Evolutionary conservation across 2,113 vertebrate genomes (phyloP), one percentile per base, ranked within the genome.

Genomic region (Drymodes brunneopygia): DNA sequence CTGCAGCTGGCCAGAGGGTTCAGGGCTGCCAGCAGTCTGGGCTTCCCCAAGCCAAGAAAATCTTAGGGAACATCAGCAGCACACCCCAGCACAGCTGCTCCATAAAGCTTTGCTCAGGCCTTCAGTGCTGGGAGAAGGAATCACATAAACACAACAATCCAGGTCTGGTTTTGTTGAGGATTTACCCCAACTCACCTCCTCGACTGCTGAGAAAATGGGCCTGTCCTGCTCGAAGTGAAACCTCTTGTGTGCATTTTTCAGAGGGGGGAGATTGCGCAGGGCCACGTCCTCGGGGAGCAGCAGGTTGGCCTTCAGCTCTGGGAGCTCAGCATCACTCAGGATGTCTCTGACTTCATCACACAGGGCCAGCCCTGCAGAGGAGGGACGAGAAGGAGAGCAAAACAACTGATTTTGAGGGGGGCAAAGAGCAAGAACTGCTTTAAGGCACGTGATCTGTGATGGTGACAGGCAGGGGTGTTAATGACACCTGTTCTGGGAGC

Each of bases 201-300:
- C 99, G 14, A 99, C 44, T 3, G 98, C 77, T 21, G 96, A 98
- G 86, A 99, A 98, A n/a, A 98, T 77, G 8, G 98, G 97, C 36
- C 98, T 94, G 58, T 98, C 98, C 29, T 94, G 96, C 40, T 98
- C 98, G 2, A 99, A 99, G 94, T 99, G 98, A 7, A 99, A 97
- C 90, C 97, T 98, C 65, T 98, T 98, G 97, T 99, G 99, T 4
- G 99, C 98, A 3, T 96, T 97, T 69, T 93, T 98, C 66, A 99
- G 98, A 13, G 99, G 98, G 2, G 99, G 99, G 22, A 99, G 98
- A 95, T 99, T 99, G 25, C 98, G 98, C 60, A 99, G 98, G 9
- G 99, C 98, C 92, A 98, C 94, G 13, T 99, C 99, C 88, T 99
- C 99, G 0, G 99, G 99, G 65, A 99, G 98, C 95, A 99, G 98